These are phyloP conservation scores for Hycleus phaleratus DNA, from an alignment of 1,140 invertebrate genomes.

Conservation along the genomic window DNA sequence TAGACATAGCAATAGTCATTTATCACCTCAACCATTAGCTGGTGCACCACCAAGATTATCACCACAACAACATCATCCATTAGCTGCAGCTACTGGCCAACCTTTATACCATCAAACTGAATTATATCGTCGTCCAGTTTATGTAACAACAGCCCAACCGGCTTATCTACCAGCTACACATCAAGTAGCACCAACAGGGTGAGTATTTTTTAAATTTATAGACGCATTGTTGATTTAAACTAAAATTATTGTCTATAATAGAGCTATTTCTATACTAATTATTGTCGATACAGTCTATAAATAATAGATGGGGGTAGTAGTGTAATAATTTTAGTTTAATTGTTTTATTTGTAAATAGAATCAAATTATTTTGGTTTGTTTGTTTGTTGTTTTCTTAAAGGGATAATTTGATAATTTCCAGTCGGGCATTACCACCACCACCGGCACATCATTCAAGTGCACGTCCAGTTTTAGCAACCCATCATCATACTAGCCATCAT, in stretches of 20 bases:
- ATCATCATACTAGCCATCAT: slow-evolving; percentile 51
- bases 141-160: slow-evolving; percentile 52
- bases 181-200: slow-evolving; percentile 46
- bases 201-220: slow-evolving; percentile 25
- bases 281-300: background rate
- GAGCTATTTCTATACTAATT: background rate
- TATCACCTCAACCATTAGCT: slow-evolving; percentile 45
- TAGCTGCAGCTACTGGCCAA: slow-evolving; percentile 46
- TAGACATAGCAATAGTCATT: slow-evolving; percentile 41
- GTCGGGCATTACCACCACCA: slow-evolving; percentile 67
- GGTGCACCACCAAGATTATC: slow-evolving; percentile 42
- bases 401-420: slow-evolving; percentile 28
- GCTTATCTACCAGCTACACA: slow-evolving; percentile 46
- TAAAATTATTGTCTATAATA: background rate
- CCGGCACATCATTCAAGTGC: slow-evolving; percentile 80
- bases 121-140: slow-evolving; percentile 53
- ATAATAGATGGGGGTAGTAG: too few relatives aligned
- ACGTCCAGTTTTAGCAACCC: slow-evolving; percentile 63
- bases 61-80: slow-evolving; percentile 43
- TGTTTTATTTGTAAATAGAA: too few relatives aligned
- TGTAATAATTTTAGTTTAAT: too few relatives aligned
- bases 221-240: slow-evolving; percentile 11
- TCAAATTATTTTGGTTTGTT: too few relatives aligned
- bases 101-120: slow-evolving; percentile 49
- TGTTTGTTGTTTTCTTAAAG: background rate